Evolutionary conservation across 2,113 vertebrate species (phyloP), one percentile per base, ranked within the genome.

Genomic region (Seriola aureovittata): DNA sequence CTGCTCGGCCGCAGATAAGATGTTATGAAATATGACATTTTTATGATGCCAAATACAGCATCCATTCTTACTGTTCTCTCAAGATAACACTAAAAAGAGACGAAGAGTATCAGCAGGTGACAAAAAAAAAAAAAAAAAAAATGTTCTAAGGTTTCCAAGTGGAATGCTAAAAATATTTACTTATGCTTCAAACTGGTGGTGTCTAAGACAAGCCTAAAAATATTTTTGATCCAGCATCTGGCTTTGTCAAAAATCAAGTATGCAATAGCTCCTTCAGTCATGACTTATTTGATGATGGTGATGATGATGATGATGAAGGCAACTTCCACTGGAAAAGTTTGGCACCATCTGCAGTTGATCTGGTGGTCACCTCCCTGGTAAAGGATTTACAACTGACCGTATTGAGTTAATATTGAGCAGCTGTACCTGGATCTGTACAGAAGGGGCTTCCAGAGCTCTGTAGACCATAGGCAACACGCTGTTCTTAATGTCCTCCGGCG

Each of bases 351-450:
- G 29, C 29, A 29, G 29, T 29, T 29, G 29, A 62, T 52, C 13
- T 50, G 13, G 8, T 36, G 42, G 25, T 74, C 29, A 55, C 50
- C 11, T 46, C 1, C 25, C 4, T 54, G 44, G 3, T 34, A 16
- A 4, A 60, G 16, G 13, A 4, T 52, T 62, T 13, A 50, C 19
- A 23, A 16, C 4, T 21, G 23, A 72, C 11, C 60, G 6, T 11
- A 9, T 57, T 32, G 9, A 46, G 1, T 68, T 59, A 8, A 70
- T 52, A 14, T 12, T 14, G 32, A 73, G 23, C 13, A 38, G 14
- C 9, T n/a, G 3, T 92, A 99, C 98, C 98, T 99, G 98, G 64
- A 99, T 99, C 94, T 99, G 98, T 86, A 97, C 97, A 59, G 98
- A 99, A 4, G 98, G 98, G 12, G 98, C 98, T 92, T 99, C 98